Percentiles rank a stretch among this genome's conserved stretches.
Evolutionary conservation across 2,888 invertebrate genomes (phyloP).

Genomic region (Apamea anceps): DNA sequence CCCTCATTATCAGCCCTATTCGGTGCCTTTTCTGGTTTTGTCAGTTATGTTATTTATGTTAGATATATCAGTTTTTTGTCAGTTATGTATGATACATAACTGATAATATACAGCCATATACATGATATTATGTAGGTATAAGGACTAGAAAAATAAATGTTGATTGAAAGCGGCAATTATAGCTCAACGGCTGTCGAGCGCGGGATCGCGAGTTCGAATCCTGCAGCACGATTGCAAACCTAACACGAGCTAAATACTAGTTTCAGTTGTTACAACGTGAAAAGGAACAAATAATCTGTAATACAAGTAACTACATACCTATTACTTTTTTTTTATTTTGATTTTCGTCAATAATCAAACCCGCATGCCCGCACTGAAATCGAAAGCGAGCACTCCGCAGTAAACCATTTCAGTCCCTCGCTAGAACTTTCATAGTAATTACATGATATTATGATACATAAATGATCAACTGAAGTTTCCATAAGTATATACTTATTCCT

Average conservation of each 20-base stretch:
- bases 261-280: background rate
- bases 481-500: conserved; percentile 10
- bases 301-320: background rate
- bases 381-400: conserved; percentile 19
- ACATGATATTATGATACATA: conserved; percentile 14
- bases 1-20: no score
- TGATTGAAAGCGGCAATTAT: background rate
- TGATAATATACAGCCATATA: no score
- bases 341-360: conserved; percentile 21
- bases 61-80: no score
- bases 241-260: background rate
- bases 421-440: conserved; percentile 15
- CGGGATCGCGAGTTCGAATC: conserved; percentile 6
- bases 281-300: no score
- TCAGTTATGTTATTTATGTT: background rate
- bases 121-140: no score
- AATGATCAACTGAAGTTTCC: conserved; percentile 3
- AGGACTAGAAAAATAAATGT: background rate
- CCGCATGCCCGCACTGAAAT: conserved; percentile 28
- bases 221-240: background rate
- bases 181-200: background rate
- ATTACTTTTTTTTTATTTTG: background rate
- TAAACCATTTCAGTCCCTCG: conserved; percentile 17
- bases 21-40: background rate
- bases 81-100: no score